Evolutionary conservation across 1,140 invertebrate species (phyloP), one percentile per base, ranked within the genome.

Genomic region (Nylanderia fulva): DNA sequence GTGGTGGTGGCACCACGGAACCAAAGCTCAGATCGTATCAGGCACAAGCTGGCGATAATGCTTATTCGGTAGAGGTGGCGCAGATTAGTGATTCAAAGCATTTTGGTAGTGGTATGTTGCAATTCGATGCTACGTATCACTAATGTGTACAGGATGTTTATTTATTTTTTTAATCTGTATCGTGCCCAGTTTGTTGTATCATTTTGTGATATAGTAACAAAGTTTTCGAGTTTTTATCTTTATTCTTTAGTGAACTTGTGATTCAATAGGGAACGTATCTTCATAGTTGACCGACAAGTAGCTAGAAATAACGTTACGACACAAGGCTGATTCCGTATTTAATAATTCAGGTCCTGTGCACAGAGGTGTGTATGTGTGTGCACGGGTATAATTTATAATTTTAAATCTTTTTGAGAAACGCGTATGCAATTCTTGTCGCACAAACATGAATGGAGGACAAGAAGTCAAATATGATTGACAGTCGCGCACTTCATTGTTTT

Each of bases 111-210:
- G 92, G 92, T 84, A 92, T 93, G 90, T 90, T 94, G 84, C 94
- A 94, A 66, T 95, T 94, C 68, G 94, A 95, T 86, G 91, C 94
- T 83, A 93, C 94, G 63, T 94, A 94, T 90, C 94, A 95, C 90
- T 95, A 94, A 94, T 93, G 29, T 72, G 82, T 85, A 85, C 71
- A 90, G 77, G 72, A 80, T 48, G 15, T 88, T 85, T 92, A 91
- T 90, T 90, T 90, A 91, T 80, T 82, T 87, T 88, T 88, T 86
- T 1, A 84, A 48, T 87, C 64, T 71, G 91, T 92, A 15, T 48
- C 90, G 91, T 91, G 91, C 91, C 92, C 90, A 92, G 91, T 48
- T 48, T 48, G 45, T 48, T 48, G 45, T 92, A 93, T 93, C 90
- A 91, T 91, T 93, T 94, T 94, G 86, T 84, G 85, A 86, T 86